These are phyloP conservation scores for Nothocercus nigrocapillus DNA, from an alignment of 2,113 vertebrate genomes.

Conservation along the genomic window DNA sequence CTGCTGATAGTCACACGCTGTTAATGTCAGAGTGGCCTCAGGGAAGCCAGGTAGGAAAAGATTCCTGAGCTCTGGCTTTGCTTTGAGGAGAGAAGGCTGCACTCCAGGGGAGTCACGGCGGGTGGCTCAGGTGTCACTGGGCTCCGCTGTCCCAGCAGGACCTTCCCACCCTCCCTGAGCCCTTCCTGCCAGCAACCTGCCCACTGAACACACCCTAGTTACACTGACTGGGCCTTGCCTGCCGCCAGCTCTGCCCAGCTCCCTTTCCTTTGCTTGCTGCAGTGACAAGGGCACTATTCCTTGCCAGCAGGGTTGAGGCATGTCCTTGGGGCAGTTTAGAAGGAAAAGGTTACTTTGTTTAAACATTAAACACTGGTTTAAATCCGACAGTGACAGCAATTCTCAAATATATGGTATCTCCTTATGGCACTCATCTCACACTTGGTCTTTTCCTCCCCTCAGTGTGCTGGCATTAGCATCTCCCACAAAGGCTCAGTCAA, in stretches of 20 bases:
- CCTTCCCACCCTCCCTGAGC: neutral
- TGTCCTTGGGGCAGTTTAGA: slow-evolving; percentile 51
- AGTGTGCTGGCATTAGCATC: slow-evolving; percentile 41
- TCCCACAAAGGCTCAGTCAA: slow-evolving; percentile 65
- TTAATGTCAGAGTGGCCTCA: neutral
- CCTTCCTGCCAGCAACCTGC: neutral
- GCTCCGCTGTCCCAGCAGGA: neutral
- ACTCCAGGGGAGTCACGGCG: neutral
- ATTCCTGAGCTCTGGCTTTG: neutral
- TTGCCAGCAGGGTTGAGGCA: slow-evolving; percentile 55
- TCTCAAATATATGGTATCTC: slow-evolving; percentile 39
- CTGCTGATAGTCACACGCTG: neutral
- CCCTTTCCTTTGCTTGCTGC: neutral
- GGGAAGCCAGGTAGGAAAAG: neutral
- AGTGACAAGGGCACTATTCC: slow-evolving; percentile 7
- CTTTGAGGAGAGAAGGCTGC: slow-evolving; percentile 4
- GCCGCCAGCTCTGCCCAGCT: slow-evolving; percentile 29
- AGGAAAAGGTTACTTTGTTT: slow-evolving; percentile 66
- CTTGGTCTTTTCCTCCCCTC: slow-evolving; percentile 68
- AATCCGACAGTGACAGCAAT: slow-evolving; percentile 63
- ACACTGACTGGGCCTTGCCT: slow-evolving; percentile 20
- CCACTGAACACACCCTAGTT: neutral
- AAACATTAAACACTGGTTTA: slow-evolving; percentile 64
- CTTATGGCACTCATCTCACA: slow-evolving; percentile 72
- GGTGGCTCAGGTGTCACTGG: neutral